Base-by-base conservation (phyloP, 1,140 invertebrate species). In the Drosophila pruinosa region DNA sequence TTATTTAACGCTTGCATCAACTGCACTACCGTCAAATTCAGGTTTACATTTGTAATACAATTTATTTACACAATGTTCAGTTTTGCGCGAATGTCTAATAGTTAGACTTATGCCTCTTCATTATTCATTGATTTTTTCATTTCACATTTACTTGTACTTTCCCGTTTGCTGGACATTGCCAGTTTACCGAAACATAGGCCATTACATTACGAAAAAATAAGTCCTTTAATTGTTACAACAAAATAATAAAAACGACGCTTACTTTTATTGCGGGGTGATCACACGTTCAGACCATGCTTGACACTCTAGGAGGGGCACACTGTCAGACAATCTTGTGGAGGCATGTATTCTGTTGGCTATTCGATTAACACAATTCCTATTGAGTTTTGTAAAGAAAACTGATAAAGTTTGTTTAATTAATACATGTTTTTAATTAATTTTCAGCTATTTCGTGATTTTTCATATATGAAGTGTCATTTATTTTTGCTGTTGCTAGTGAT, bases 211-310 rank as follows among this genome's bases (percentile, higher is more conserved):
- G 28, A 43, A 47, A 59, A 63, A 65, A 52, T 50, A 69, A 76
- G 73, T 81, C 72, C 50, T 62, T 59, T 53, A 43, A 68, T 63
- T 57, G 67, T 72, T 73, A 73, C 73, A 77, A 81, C 68, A 81
- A 81, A 81, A 73, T 48, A 81, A 76, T 64, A 68, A 75, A 74
- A 80, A 75, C 70, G 78, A 72, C 63, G 69, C 69, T 72, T 65
- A 59, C 54, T 80, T 80, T 72, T 76, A 67, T 59, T 54, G 8
- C 24, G 41, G 5, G 53, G 59, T 1, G 19, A 52, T 15, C 3
- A 36, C 57, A 80, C 78, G 78, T n/a, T 76, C 36, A 34, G 24
- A 39, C 22, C 0, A 22, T 43, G 62, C 38, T 39, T 53, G 56
- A 41, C 6, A 12, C 3, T 14, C 14, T 6, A 12, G 5, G 0